These are phyloP conservation scores for Urocyon cinereoargenteus DNA, from an alignment of 2,797 vertebrate genomes.

Conservation along the genomic window DNA sequence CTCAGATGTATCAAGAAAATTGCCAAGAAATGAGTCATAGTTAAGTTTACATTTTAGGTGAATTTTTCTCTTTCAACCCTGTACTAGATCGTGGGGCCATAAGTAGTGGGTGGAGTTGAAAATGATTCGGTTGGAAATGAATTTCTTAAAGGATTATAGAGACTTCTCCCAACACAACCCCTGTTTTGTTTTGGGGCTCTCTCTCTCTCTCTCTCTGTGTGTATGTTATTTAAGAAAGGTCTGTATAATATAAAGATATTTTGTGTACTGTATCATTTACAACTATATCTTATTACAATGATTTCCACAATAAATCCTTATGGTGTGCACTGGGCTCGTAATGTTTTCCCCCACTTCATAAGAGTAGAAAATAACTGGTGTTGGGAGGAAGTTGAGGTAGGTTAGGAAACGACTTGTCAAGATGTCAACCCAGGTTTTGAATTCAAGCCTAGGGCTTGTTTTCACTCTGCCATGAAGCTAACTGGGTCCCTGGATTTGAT, in stretches of 20 bases:
- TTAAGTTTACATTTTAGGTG: conserved; percentile 1
- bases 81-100: neutral
- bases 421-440: neutral
- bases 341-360: neutral
- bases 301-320: neutral
- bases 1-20: neutral
- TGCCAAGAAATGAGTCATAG: conserved; percentile 35
- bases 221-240: neutral
- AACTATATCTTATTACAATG: neutral
- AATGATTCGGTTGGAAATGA: neutral
- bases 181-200: neutral
- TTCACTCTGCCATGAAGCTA: neutral
- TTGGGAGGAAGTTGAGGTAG: neutral
- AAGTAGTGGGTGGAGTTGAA: neutral
- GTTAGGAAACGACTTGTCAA: neutral
- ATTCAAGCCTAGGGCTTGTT: neutral
- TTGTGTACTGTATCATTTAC: neutral
- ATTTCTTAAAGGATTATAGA: neutral
- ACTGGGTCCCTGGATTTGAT: neutral
- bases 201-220: neutral
- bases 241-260: neutral
- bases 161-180: neutral
- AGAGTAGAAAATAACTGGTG: neutral
- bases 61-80: neutral
- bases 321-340: neutral